Evolutionary conservation across 1,140 invertebrate species (phyloP), one percentile per base, ranked within the genome.

Genomic region (Telenomus remus): DNA sequence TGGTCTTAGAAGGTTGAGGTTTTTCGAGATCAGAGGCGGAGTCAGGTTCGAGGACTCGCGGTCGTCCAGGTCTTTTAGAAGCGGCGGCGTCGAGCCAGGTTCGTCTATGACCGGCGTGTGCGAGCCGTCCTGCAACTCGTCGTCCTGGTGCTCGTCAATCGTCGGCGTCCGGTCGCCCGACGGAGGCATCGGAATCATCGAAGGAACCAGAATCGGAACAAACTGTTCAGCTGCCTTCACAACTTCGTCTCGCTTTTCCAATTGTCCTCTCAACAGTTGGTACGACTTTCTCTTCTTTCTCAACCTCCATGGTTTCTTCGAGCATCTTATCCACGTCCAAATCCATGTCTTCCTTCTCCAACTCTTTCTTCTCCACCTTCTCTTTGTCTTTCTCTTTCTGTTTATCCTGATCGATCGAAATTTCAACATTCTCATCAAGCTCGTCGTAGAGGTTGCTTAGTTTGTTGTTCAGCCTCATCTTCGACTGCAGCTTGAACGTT

Each of bases 401-500:
- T 39, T 81, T 77, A 5, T 83, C 80, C 0, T 81, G 78, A 10
- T 64, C 70, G 3, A 80, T 74, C 9, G 73, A 71, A 51, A 55
- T 80, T 27, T 74, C 74, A n/a, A 72, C 72, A 47, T 78, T 78
- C 15, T 86, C 84, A 15, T 85, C 82, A 4, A 83, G 49, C 47
- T 82, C 85, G 13, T 87, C 85, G 8, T 87, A 85, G 0, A 88
- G 48, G 42, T 81, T 82, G 13, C 80, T 83, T 7, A 88, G 47
- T 46, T 86, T 86, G 33, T 86, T 88, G 51, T 85, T 87, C 0
- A 87, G 47, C 12, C 78, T 82, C 14, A 86, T 71, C 44, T 87
- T 82, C 0, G 78, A 50, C 1, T 86, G 85, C 13, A 89, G 84
- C 14, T 89, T 89, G 27, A 89, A 89, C 0, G 84, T 87, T 4